Base-by-base conservation (phyloP, 2,113 vertebrate genomes). In the Sturnus vulgaris region DNA sequence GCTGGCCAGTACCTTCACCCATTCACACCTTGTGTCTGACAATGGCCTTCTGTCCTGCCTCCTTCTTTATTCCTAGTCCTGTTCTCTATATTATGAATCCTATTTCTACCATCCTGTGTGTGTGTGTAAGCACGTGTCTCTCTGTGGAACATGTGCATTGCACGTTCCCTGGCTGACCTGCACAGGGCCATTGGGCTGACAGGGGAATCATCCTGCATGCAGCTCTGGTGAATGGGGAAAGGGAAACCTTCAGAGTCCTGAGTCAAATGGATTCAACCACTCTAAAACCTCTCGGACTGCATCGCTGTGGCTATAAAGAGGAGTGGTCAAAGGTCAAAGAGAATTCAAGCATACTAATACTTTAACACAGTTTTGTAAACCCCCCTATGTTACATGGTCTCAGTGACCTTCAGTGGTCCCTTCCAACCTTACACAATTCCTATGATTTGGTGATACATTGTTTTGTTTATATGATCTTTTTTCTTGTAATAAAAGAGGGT, bases 241-340 rank as follows among this genome's bases (percentile, higher is more conserved):
- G 14, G n/a, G 42, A 52, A 72, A 33, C 10, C 4, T 31, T 20
- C 2, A 15, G 6, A 20, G 17, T 10, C 12, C 21, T 0, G 2
- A 63, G 21, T 37, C 27, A 22, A 31, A 6, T 8, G 23, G 35
- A 27, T 37, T 65, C 60, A n/a, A 39, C 27, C 11, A 20, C 37
- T 66, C n/a, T 37, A 9, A 13, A 80, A 61, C 24, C 13, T 56
- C 46, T 50, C 37, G 19, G 68, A 42, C 33, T 35, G 53, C 20
- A 16, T 3, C 39, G 18, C 64, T 87, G 44, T 28, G 28, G 31
- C 75, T 63, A 56, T 6, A 55, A 55, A 76, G 22, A 77, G 30
- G 83, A 69, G 37, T 18, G 11, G 11, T 33, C 17, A 79, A 33
- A 28, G 15, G 31, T 47, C 47, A 59, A 88, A 78, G 31, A 57